Evolutionary conservation across 2,888 invertebrate species (phyloP), one percentile per base, ranked within the genome.

Genomic region (Incurvaria masculella): DNA sequence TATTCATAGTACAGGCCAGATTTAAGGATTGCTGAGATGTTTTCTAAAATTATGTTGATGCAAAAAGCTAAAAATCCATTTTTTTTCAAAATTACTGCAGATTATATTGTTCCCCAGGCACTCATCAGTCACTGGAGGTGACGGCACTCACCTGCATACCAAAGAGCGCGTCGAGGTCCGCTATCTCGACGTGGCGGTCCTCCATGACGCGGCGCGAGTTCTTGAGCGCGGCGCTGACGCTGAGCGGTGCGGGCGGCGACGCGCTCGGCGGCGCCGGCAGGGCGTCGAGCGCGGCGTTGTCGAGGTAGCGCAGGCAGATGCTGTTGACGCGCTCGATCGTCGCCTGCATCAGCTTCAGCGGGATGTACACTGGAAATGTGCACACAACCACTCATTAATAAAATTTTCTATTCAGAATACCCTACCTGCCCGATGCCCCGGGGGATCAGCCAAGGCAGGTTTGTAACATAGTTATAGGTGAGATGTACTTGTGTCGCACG

Each of bases 131-230:
- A n/a, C n/a, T n/a, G n/a, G n/a, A n/a, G n/a, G n/a, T n/a, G n/a
- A n/a, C 23, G 23, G 39, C 16, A 16, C 61, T 64, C 62, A 90
- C 91, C 82, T 88, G 82, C 57, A 91, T 79, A 59, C 85, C 86
- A 70, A 92, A 94, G 56, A 93, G 81, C 18, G 85, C 82, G 66
- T 93, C 89, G 59, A 94, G 81, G 64, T 94, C 90, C 45, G 91
- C 88, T 51, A 95, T 81, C 59, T 91, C 84, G 3, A 92, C 85
- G 63, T 93, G 90, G 44, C 93, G 80, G 68, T 97, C 97, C 71
- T 97, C 97, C 96, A 97, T 96, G 63, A 83, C 87, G 49, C 95
- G 81, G 47, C 95, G 82, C 27, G 82, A 82, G 72, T 97, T 96
- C 71, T 88, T 92, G 21, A 87, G 83, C 46, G 91, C 89, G 59